Evolutionary conservation across 2,797 vertebrate species (phyloP).

Genomic region (Pempheris klunzingeri): DNA sequence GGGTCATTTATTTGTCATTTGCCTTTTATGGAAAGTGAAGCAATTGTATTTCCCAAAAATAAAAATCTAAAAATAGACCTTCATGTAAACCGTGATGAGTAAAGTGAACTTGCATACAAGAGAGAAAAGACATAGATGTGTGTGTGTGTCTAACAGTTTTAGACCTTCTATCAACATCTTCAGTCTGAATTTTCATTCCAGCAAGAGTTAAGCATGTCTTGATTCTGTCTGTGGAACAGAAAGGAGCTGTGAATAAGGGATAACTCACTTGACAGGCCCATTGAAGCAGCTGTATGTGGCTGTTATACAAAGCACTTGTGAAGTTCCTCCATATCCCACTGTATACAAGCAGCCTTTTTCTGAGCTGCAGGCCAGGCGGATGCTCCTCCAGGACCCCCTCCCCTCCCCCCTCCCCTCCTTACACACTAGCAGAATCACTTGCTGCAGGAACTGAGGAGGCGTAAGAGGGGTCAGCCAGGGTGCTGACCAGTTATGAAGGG

Average conservation of each 20-base stretch:
- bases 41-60: not conserved
- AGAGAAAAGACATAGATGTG: not conserved
- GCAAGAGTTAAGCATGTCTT: not conserved
- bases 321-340: slow-evolving; percentile 41
- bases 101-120: not conserved
- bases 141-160: not conserved
- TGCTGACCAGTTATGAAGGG: slow-evolving; percentile 39
- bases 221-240: slow-evolving; percentile 10
- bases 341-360: slow-evolving; percentile 37
- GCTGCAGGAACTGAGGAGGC: slow-evolving; percentile 39
- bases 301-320: slow-evolving; percentile 43
- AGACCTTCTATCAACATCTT: not conserved
- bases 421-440: slow-evolving; percentile 45
- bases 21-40: not conserved
- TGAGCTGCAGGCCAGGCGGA: slow-evolving; percentile 16
- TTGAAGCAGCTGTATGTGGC: slow-evolving; percentile 51
- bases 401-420: slow-evolving; percentile 24
- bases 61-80: not conserved
- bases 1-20: not conserved
- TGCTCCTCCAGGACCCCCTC: slow-evolving; percentile 28
- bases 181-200: slow-evolving; percentile 10
- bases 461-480: slow-evolving; percentile 36
- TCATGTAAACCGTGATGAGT: not conserved
- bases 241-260: slow-evolving; percentile 29
- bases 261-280: slow-evolving; percentile 51